Base-by-base conservation (phyloP, 1,140 invertebrate species). In the Drosophila burlai region DNA sequence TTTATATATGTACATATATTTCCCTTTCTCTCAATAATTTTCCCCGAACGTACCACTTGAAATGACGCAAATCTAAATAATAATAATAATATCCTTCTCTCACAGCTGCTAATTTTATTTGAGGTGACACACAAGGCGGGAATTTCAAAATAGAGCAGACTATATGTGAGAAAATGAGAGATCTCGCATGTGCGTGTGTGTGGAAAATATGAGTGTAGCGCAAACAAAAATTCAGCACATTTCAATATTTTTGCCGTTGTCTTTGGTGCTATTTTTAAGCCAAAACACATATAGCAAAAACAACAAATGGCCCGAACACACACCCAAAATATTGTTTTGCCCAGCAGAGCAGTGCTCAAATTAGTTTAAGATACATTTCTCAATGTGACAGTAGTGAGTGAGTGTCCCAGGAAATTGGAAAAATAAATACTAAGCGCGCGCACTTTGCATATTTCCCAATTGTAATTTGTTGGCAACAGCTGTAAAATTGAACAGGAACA, bases 321-420 rank as follows among this genome's bases (percentile, higher is more conserved):
- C 47, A 72, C 49, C 49, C 58, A 59, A 79, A 74, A 63, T 65
- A 74, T 89, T 76, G 62, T 65, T 80, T 73, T 75, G 82, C 74
- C 80, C 81, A 89, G 80, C 80, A 74, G 24, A 76, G 60, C 78
- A 63, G 50, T 87, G 64, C 80, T 87, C 84, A 89, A 89, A 89
- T 89, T 89, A 89, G 84, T 89, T 90, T 84, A 69, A 90, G 81
- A 90, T 89, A 89, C 84, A 90, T 85, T 89, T 89, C 69, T 81
- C 78, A 89, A 89, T 81, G 85, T 89, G 84, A 89, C 84, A 89
- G 84, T 84, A 89, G 84, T 89, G 84, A 89, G 84, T 87, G 76
- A 73, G 72, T 79, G 64, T 65, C 60, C 50, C 60, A 62, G 66
- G 63, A 64, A 49, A 80, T 89, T 83, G 83, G 76, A 83, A 83